Evolutionary conservation across 2,888 invertebrate genomes (phyloP).

Genomic region (Merodon equestris): DNA sequence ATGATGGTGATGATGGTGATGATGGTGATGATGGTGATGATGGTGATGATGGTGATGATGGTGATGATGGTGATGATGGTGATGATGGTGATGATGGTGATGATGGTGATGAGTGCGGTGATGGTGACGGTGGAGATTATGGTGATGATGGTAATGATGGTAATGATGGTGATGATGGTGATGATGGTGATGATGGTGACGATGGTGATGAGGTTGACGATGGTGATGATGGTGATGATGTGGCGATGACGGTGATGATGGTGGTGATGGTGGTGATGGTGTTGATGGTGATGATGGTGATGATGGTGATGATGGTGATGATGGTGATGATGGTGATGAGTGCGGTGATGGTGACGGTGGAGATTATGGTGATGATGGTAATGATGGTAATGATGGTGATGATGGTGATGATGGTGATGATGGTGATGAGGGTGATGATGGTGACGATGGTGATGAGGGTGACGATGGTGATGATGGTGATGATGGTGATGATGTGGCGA

Average conservation of each 20-base stretch:
- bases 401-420: not conserved
- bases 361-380: not conserved
- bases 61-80: not conserved
- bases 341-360: too few relatives aligned
- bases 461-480: not conserved
- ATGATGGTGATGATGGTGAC: not conserved
- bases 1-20: not conserved
- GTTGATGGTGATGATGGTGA: not conserved
- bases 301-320: not conserved
- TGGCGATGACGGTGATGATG: not conserved
- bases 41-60: not conserved
- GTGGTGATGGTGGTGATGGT: not conserved
- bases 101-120: too few relatives aligned
- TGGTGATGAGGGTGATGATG: too few relatives aligned
- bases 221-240: too few relatives aligned
- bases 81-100: not conserved
- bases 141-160: not conserved
- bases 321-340: not conserved
- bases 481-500: too few relatives aligned
- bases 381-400: not conserved
- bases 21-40: not conserved
- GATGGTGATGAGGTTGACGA: too few relatives aligned
- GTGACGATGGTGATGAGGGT: too few relatives aligned
- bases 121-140: too few relatives aligned
- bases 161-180: not conserved